Evolutionary conservation across 2,797 vertebrate genomes (phyloP).

Genomic region (Scyliorhinus canicula): DNA sequence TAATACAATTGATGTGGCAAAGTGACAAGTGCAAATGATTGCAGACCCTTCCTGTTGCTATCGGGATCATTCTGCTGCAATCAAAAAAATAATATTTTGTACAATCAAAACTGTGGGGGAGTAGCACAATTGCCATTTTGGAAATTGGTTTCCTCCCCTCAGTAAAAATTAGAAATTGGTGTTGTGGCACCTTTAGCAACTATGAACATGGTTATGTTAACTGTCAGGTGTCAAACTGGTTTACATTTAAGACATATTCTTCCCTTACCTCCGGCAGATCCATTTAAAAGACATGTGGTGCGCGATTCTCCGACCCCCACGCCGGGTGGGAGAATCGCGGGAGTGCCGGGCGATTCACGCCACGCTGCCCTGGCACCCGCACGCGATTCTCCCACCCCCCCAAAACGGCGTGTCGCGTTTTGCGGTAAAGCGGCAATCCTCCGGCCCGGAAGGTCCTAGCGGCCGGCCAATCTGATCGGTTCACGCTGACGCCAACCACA

Average conservation of each 20-base stretch:
- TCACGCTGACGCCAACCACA: no score
- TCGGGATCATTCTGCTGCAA: no score
- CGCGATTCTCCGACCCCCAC: no score
- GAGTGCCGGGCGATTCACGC: no score
- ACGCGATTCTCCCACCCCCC: no score
- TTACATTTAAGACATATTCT: neutral
- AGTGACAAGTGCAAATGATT: neutral
- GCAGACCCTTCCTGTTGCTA: neutral
- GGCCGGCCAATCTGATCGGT: no score
- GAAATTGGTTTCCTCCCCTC: neutral
- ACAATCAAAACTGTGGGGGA: neutral
- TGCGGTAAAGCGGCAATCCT: no score
- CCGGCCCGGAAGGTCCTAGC: no score
- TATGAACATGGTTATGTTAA: neutral
- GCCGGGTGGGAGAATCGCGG: no score
- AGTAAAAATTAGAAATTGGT: conserved; percentile 2
- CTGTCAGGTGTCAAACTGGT: neutral
- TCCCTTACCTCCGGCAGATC: neutral
- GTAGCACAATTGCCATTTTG: neutral
- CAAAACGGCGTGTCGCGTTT: no score
- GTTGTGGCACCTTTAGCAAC: neutral
- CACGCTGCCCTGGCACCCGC: no score
- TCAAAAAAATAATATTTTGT: neutral
- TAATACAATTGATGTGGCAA: neutral
- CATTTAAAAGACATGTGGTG: neutral